Evolutionary conservation across 2,888 invertebrate species (phyloP).

Genomic region (Biston stratarius): DNA sequence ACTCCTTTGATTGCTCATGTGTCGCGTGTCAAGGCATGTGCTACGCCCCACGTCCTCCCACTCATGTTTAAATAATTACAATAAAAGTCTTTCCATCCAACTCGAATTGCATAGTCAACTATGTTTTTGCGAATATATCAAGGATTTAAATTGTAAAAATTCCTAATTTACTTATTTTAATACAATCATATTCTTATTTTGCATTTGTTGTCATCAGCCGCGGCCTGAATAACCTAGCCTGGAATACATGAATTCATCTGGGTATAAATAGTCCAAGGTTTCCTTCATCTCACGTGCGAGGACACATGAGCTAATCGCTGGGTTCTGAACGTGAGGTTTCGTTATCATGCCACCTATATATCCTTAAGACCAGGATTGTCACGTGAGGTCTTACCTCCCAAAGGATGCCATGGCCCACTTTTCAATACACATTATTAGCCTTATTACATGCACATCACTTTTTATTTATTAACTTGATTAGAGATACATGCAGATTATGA

Average conservation of each 20-base stretch:
- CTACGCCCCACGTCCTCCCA: neutral
- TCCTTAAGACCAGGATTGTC: conserved; percentile 12
- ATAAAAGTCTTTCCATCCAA: conserved; percentile 19
- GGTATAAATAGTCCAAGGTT: conserved; percentile 59
- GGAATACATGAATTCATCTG: conserved; percentile 63
- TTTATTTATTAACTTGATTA: conserved; percentile 17
- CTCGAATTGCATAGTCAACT: conserved; percentile 13
- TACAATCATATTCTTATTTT: conserved; percentile 51
- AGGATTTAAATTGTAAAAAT: conserved; percentile 6
- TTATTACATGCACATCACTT: neutral
- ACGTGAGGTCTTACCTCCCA: conserved; percentile 1
- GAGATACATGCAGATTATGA: conserved; percentile 6
- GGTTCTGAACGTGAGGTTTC: conserved; percentile 58
- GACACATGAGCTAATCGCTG: conserved; percentile 49
- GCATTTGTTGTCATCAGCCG: conserved; percentile 49
- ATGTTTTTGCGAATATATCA: conserved; percentile 10
- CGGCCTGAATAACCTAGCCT: conserved; percentile 61
- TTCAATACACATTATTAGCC: neutral
- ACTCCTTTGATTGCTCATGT: neutral
- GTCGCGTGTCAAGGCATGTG: conserved; percentile 15
- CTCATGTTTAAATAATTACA: conserved; percentile 1
- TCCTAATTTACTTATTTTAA: conserved; percentile 19
- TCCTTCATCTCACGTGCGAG: conserved; percentile 55
- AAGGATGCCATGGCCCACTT: conserved; percentile 23
- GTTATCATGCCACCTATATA: neutral